Percentiles rank a stretch among this genome's conserved stretches.
Conservation (phyloP, 2,797 vertebrate genomes). For the Distichodus sexfasciatus region DNA sequence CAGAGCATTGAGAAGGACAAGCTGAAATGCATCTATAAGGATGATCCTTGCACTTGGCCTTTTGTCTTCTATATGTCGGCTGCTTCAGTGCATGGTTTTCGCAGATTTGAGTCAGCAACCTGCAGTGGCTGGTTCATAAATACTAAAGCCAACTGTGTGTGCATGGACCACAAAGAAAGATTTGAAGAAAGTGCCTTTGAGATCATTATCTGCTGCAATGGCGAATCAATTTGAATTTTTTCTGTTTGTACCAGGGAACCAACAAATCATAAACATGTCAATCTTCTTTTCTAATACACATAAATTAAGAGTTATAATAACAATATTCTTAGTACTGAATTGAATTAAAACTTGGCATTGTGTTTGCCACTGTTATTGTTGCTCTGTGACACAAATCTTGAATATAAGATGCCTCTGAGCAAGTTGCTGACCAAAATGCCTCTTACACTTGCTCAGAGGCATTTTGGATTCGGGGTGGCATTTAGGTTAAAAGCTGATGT, state of each 20-base stretch:
- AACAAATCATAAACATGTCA: too few species aligned
- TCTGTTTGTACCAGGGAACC: neutral
- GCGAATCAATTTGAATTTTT: neutral
- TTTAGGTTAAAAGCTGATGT: constrained; percentile 15
- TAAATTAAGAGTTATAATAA: too few species aligned
- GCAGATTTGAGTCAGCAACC: constrained; percentile 69
- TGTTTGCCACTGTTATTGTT: too few species aligned
- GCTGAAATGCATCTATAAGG: constrained; percentile 61
- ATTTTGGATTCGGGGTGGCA: too few species aligned
- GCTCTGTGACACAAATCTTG: neutral
- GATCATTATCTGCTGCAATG: constrained; percentile 31
- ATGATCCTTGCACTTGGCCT: constrained; percentile 52
- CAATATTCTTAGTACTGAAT: too few species aligned
- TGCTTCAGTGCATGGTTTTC: neutral
- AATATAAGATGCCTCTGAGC: neutral
- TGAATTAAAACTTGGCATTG: too few species aligned
- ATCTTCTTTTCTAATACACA: too few species aligned
- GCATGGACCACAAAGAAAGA: neutral
- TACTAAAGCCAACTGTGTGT: constrained; percentile 27
- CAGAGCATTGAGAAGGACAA: constrained; percentile 59
- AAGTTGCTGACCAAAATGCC: neutral
- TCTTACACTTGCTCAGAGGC: too few species aligned
- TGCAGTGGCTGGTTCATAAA: constrained; percentile 71
- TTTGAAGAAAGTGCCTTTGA: constrained; percentile 20
- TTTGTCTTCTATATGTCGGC: constrained; percentile 77